Base-by-base conservation (phyloP, 53 echinoderm and acorn worm genomes). In the Zoroaster sp. region DNA sequence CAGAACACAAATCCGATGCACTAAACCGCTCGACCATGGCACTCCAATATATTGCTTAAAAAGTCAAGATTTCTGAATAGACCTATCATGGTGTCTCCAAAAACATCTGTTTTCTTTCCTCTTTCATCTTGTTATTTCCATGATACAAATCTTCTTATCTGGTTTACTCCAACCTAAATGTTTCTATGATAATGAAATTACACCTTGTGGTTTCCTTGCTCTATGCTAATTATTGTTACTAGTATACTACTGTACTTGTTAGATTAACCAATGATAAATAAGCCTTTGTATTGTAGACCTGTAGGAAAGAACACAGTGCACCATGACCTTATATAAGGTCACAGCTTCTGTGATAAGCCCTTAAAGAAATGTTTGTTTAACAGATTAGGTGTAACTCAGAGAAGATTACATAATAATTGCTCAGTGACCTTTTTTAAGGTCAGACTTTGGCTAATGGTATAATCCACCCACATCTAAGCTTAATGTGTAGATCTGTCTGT, bases 241-340 rank as follows among this genome's bases (percentile, higher is more conserved):
- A 11, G 25, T 8, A 21, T 23, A 59, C 63, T 59, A 59, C 63
- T 59, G 63, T 28, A 28, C 63, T 25, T 8, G 7, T 23, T 20
- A 23, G 8, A 55, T 52, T 4, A 54, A 21, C 21, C 8, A 21
- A 21, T 28, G 5, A 53, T 52, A 55, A n/a, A n/a, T 18, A 9
- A 28, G 20, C 55, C 55, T 5, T 25, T 21, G 55, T 59, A 28
- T 59, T 59, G n/a, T n/a, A n/a, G n/a, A n/a, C 13, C 13, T 46
- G 36, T 35, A 17, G 34, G 17, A 36, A 35, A 18, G 36, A 5
- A 31, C 36, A 70, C 15, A 18, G 28, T 76, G 23, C 76, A 25
- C 15, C 40, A 17, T 78, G 78, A 78, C 78, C 78, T 78, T 46
- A 78, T 35, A 34, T 35, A 12, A 78, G 78, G 79, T 63, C 79